phyloP scores from a whole-genome alignment of 2,113 vertebrate genomes.

The Colossoma macropomum region DNA sequence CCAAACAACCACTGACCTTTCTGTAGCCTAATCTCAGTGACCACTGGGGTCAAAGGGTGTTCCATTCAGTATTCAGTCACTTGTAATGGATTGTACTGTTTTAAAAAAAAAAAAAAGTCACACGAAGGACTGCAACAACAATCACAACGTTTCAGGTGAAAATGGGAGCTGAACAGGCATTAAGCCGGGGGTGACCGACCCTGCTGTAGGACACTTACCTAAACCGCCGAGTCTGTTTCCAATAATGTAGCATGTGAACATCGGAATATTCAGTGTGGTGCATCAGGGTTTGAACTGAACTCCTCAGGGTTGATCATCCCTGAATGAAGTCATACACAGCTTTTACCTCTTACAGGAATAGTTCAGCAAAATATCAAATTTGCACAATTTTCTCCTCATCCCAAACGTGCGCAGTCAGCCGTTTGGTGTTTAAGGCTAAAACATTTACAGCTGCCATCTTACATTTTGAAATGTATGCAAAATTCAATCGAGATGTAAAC shows the following conservation, averaged over 20 bases:
- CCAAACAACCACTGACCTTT: constrained; percentile 68
- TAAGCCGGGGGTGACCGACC: not conserved
- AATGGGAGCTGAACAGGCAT: constrained; percentile 15
- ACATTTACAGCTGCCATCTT: too few relatives aligned
- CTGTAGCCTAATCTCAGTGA: constrained; percentile 65
- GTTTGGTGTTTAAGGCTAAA: too few relatives aligned
- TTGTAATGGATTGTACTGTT: constrained; percentile 72
- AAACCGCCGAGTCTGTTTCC: too few relatives aligned
- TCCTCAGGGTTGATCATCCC: not conserved
- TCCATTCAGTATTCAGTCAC: constrained; percentile 73
- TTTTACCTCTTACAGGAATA: constrained; percentile 29
- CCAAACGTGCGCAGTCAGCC: too few relatives aligned
- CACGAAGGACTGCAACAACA: constrained; percentile 78
- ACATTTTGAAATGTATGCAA: too few relatives aligned
- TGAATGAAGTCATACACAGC: not conserved
- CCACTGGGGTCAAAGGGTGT: constrained; percentile 68
- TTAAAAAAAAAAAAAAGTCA: constrained; percentile 64
- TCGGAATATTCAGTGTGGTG: too few relatives aligned
- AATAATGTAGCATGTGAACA: not conserved
- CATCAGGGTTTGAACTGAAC: too few relatives aligned
- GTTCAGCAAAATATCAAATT: not conserved
- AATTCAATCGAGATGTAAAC: too few relatives aligned
- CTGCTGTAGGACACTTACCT: not conserved
- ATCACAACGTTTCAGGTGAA: constrained; percentile 72
- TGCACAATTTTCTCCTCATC: too few relatives aligned